Evolutionary conservation across 92 coral and sea anemone species (phyloP).

Genomic region (Porites evermanni): DNA sequence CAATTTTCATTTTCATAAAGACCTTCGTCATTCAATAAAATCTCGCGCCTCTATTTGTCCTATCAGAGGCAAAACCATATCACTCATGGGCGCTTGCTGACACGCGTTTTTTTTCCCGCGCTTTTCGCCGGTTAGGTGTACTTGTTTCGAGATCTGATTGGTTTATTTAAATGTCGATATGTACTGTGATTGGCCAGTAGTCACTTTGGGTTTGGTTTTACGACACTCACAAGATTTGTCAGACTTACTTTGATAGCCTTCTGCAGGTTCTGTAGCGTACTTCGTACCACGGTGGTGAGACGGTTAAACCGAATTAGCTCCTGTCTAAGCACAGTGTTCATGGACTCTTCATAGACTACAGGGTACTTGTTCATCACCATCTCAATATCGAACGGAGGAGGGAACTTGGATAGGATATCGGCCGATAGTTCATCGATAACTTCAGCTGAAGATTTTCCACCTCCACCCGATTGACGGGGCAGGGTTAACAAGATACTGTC

Average conservation of each 20-base stretch:
- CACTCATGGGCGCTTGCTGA: no score
- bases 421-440: constrained; percentile 97
- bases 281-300: constrained; percentile 87
- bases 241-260: constrained; percentile 93
- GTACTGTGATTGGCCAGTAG: no score
- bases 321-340: constrained; percentile 98
- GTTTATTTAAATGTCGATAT: no score
- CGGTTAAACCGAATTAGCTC: constrained; percentile 98
- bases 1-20: no score
- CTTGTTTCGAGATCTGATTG: no score
- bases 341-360: constrained; percentile 94
- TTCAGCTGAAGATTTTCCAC: constrained; percentile 98
- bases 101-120: no score
- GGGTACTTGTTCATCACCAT: constrained; percentile 95
- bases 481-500: constrained; percentile 95
- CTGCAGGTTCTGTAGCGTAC: constrained; percentile 84
- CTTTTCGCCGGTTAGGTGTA: no score
- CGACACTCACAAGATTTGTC: neutral
- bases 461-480: constrained; percentile 99
- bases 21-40: no score
- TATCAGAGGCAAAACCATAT: no score
- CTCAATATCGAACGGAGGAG: constrained; percentile 93
- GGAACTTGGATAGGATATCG: constrained; percentile 94
- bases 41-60: no score
- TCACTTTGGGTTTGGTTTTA: no score